Base-by-base conservation (phyloP, 2,888 invertebrate species). In the Flexamia atlantica region DNA sequence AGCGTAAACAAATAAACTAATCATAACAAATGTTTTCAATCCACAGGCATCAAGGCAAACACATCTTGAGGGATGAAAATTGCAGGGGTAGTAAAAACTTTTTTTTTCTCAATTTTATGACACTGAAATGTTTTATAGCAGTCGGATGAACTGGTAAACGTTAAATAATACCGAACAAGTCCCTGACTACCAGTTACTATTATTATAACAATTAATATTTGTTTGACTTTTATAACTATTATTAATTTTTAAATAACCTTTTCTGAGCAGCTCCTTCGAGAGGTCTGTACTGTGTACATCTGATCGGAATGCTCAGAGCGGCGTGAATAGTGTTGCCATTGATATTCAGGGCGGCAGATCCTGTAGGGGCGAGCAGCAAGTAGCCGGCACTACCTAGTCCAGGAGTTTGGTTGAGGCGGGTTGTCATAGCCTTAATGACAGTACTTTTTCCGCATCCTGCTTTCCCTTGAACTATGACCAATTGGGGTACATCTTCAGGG, bases 361-460 rank as follows among this genome's bases (percentile, higher is more conserved):
- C 83, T 20, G 83, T 83, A 32, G 76, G 76, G 17, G 83, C 83
- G 23, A 83, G 74, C 14, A 83, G 42, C 25, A 25, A 23, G 64
- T n/a, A 53, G 17, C 25, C 23, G 17, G 57, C 20, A 17, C 20
- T 57, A 10, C 32, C 60, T 5, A 76, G 36, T n/a, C n/a, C n/a
- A n/a, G n/a, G n/a, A 12, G 50, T 57, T 28, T 57, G 40, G 1
- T 20, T 50, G n/a, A 83, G 60, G 3, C 25, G 72, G 0, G 64
- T 32, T 46, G 32, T n/a, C 36, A 76, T 36, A 32, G 53, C 32
- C 30, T 83, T 36, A 4, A 83, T 83, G 28, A 74, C 32, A 4
- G 83, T 83, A 30, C 76, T 83, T 76, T 83, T 83, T 30, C 83
- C 76, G 28, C 60, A 60, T 14, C 76, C 83, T 57, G 83, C 83